A percentile compares a stretch with the other conserved stretches of the same genome.
These are phyloP conservation scores for Contarinia nasturtii DNA, from an alignment of 1,140 invertebrate genomes.

Conservation along the genomic window DNA sequence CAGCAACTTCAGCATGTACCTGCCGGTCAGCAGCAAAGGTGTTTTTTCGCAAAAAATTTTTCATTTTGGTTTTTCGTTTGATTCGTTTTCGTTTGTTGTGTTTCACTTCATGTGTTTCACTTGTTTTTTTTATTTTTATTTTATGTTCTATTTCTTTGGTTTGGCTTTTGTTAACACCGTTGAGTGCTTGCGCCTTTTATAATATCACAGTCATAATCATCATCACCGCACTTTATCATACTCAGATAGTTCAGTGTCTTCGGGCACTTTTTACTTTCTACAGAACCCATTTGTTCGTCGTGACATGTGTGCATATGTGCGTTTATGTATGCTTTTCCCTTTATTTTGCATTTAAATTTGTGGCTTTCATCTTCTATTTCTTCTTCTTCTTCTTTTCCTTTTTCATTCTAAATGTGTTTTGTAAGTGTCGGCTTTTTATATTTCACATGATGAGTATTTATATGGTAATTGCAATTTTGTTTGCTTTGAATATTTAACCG, in stretches of 20 bases:
- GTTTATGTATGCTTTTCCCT: no score
- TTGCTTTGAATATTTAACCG: no score
- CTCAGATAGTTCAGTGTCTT: no score
- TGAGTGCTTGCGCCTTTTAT: no score
- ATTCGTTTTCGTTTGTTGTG: not conserved
- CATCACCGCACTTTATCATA: no score
- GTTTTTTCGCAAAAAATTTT: not conserved
- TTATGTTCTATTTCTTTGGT: not conserved
- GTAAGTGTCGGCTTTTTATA: not conserved
- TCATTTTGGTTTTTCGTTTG: not conserved
- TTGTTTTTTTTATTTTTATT: not conserved
- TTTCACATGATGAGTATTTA: not conserved
- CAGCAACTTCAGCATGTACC: constrained; percentile 29
- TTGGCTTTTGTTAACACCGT: no score
- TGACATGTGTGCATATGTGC: no score
- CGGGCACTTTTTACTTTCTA: no score
- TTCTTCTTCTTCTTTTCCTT: constrained; percentile 1
- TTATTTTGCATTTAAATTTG: constrained; percentile 1
- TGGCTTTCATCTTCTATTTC: not conserved
- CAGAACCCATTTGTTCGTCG: no score
- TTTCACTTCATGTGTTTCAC: not conserved
- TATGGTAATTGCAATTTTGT: not conserved
- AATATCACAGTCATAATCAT: no score
- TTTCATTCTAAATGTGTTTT: not conserved
- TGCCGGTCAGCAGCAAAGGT: constrained; percentile 25